Evolutionary conservation across 2,797 vertebrate species (phyloP).

Genomic region (Chelon labrosus): DNA sequence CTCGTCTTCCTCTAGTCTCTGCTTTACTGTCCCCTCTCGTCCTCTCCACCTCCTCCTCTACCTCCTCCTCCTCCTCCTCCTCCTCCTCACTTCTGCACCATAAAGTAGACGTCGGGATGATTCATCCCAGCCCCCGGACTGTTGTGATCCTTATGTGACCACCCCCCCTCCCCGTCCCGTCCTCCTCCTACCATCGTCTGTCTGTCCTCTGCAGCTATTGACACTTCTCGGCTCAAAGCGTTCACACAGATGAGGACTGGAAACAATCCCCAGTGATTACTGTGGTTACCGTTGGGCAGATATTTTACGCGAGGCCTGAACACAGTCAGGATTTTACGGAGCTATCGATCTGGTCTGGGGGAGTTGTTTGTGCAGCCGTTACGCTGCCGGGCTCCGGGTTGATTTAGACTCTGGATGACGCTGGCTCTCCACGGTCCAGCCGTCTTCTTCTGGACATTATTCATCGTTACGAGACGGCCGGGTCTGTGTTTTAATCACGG

Average conservation of each 20-base stretch:
- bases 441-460: conserved; percentile 37
- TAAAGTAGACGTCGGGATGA: conserved; percentile 68
- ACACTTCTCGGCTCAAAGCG: conserved; percentile 48
- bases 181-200: conserved; percentile 33
- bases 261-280: conserved; percentile 42
- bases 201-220: conserved; percentile 61
- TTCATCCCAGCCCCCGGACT: conserved; percentile 68
- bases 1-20: conserved; percentile 26
- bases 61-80: conserved; percentile 48
- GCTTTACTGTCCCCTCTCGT: conserved; percentile 42
- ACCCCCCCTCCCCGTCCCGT: conserved; percentile 28
- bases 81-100: conserved; percentile 61
- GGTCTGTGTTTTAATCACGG: conserved; percentile 48
- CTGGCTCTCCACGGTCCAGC: conserved; percentile 30
- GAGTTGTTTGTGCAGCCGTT: conserved; percentile 64
- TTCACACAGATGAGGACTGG: conserved; percentile 40
- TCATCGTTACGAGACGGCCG: conserved; percentile 43
- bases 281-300: conserved; percentile 46
- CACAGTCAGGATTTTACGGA: conserved; percentile 46
- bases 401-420: conserved; percentile 49
- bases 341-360: conserved; percentile 56
- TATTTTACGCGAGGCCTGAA: conserved; percentile 57
- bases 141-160: conserved; percentile 70
- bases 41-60: conserved; percentile 33
- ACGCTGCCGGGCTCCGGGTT: conserved; percentile 29